Base-by-base conservation (phyloP, 2,113 vertebrate species). In the Fulica atra region DNA sequence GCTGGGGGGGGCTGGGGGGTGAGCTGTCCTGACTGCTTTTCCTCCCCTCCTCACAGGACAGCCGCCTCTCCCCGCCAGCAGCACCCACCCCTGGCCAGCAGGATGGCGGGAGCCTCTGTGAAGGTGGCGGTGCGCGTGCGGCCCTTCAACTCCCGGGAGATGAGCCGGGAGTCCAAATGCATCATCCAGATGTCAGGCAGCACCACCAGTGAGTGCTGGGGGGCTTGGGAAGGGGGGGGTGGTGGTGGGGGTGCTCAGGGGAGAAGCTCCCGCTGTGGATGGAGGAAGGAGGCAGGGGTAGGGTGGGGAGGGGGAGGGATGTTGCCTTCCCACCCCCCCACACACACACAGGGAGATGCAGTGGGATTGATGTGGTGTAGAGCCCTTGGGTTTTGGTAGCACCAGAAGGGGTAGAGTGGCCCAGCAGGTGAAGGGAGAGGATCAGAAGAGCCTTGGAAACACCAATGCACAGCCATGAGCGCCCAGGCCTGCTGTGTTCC, bases 181-280 rank as follows among this genome's bases (percentile, higher is more conserved):
- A 99, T 99, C 90, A 99, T 99, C 93, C 99, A 99, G 98, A 99
- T 99, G 99, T 97, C 99, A 0, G 99, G 99, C 63, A 99, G 99
- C 98, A 99, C 99, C 88, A 99, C 99, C 79, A 99, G 99, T 99
- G 97, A 99, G 99, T 99, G 96, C 15, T n/a, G n/a, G 4, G 1
- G 9, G 1, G 1, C 36, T 0, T 0, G 59, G 74, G 57, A n/a
- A n/a, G n/a, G 20, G 11, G 51, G 66, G 71, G n/a, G 15, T 59
- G 0, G 3, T 60, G 79, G 38, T 24, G 33, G 31, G 79, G 44
- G 38, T 23, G 66, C 53, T 90, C 16, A 2, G 16, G 61, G 29
- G 11, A 48, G 77, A 8, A 38, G n/a, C 2, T 1, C 0, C 2
- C 1, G 36, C 7, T 46, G 61, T 2, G 7, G 42, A 18, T 21